Conservation (phyloP, 1,140 invertebrate genomes). For the Parapsyche elsis region DNA sequence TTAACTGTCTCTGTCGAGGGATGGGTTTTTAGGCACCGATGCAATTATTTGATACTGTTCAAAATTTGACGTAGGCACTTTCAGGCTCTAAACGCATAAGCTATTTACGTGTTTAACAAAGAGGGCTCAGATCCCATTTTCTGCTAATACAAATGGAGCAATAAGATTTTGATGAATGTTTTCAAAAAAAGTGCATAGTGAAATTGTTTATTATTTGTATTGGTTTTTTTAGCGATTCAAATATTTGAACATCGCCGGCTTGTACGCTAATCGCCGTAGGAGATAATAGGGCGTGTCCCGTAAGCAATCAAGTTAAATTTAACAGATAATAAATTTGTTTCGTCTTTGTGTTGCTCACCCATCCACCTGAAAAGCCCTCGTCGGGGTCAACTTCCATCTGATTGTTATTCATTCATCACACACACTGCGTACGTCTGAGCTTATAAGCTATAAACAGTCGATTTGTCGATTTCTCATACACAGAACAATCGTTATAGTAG, state of each 20-base stretch:
- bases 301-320: slow-evolving; percentile 49
- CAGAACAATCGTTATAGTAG: too few relatives aligned
- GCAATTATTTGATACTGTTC: too few relatives aligned
- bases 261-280: slow-evolving; percentile 45
- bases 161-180: background rate
- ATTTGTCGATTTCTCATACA: background rate
- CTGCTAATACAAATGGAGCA: too few relatives aligned
- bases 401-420: slow-evolving; percentile 40
- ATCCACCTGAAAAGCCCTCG: slow-evolving; percentile 28
- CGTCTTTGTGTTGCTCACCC: slow-evolving; percentile 6
- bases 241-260: slow-evolving; percentile 35
- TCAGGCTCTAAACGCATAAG: too few relatives aligned
- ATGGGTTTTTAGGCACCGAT: too few relatives aligned
- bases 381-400: slow-evolving; percentile 42
- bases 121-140: too few relatives aligned
- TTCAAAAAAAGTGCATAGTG: background rate
- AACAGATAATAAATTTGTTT: slow-evolving; percentile 50
- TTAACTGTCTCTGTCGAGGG: too few relatives aligned
- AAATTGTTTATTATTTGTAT: background rate
- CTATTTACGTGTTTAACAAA: too few relatives aligned
- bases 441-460: background rate
- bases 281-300: slow-evolving; percentile 49
- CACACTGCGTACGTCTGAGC: background rate
- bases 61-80: too few relatives aligned
- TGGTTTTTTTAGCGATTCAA: slow-evolving; percentile 13